Base-by-base conservation (phyloP, 2,113 vertebrate genomes). In the Alethe castanea region DNA sequence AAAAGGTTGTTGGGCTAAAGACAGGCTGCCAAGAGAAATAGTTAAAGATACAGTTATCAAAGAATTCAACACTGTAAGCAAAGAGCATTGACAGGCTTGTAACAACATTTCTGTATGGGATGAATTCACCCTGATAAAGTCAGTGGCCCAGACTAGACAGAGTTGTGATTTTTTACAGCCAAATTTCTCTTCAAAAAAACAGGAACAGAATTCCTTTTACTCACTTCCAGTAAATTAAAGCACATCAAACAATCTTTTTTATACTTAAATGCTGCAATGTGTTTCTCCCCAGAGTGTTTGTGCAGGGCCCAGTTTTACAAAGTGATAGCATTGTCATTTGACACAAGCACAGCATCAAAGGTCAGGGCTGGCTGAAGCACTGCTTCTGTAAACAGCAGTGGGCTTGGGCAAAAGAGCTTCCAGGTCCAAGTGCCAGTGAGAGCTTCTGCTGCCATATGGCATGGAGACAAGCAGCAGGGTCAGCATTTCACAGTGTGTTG, bases 381-480 rank as follows among this genome's bases (percentile, higher is more conserved):
- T 87, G 50, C 90, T 78, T 66, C 70, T 92, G 73, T 64, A 78
- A 81, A 59, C 24, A 82, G 60, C 61, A 88, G 29, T 31, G 76
- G 44, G 14, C 33, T 92, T 50, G 54, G 66, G 88, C 42, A 93
- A 69, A 89, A 78, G 61, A 89, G 28, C 35, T 93, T 72, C 88
- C 80, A 92, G 40, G 35, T 65, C 40, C 35, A 33, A 31, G 28
- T 59, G 60, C 85, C 92, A 77, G 48, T n/a, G 40, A 4, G 24
- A 91, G 52, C 45, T 80, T 95, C 92, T 95, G 56, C 86, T 94
- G 89, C 87, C 95, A 89, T 81, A 89, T 94, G 94, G 94, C 92
- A 94, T 6, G 38, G 50, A 66, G 69, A 96, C 82, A 94, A 88
- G 66, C 73, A 89, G 50, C 80, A 90, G 90, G 62, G 89, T 77